Base-by-base conservation (phyloP, 1,140 invertebrate genomes). In the Gryon sp. region DNA sequence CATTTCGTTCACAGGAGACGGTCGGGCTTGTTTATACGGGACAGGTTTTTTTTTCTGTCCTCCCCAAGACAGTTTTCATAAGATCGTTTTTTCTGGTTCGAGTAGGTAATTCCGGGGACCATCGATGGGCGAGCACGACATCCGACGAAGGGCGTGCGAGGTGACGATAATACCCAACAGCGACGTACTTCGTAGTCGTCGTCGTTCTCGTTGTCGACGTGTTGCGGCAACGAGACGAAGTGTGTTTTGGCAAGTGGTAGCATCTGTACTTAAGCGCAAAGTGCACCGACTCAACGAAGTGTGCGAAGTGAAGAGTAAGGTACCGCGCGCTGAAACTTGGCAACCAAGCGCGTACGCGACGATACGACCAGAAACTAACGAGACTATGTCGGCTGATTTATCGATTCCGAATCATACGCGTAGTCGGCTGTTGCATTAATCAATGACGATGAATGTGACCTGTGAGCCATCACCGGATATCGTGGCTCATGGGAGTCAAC, bases 231-330 rank as follows among this genome's bases (percentile, higher is more conserved):
- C 43, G 52, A 53, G 36, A 36, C 34, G 45, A 63, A 78, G 65
- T 78, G 65, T 80, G 74, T 79, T 80, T 80, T 77, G 78, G 80
- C 81, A 82, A 84, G 82, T 84, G 81, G 77, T 80, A 80, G 81
- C 81, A 83, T 81, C 80, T 83, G 81, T 77, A 76, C 57, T 62
- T 60, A 70, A 76, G 75, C 73, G 55, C 55, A 66, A 73, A 65
- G 50, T 65, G 69, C 50, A 55, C 18, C 50, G 22, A 43, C 28
- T 8, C n/a, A 57, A 20, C 41, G 57, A 72, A 62, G 69, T 60
- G 66, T 52, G n/a, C 26, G 24, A 30, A 40, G 18, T 32, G 26
- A 55, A 73, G 34, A 4, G 7, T 52, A 50, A n/a, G 62, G 41
- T n/a, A 20, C 6, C 22, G 2, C n/a, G n/a, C n/a, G n/a, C 41